These are phyloP conservation scores for Leptinotarsa haldemani DNA, from an alignment of 2,888 invertebrate genomes.

Conservation along the genomic window DNA sequence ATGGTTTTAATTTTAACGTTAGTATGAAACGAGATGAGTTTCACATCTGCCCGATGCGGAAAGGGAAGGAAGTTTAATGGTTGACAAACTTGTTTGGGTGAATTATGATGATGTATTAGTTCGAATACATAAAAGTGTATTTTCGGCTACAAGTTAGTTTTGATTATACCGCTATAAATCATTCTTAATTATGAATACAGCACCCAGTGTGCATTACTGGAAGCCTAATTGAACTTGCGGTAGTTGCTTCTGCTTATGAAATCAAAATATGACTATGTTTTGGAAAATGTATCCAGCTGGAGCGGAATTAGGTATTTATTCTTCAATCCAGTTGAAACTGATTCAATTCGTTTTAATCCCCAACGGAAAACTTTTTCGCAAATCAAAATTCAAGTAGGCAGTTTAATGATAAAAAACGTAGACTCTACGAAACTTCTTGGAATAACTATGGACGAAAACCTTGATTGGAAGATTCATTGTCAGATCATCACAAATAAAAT, in stretches of 20 bases:
- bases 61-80: slow-evolving; percentile 54
- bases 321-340: too few relatives aligned
- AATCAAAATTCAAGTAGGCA: too few relatives aligned
- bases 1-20: slow-evolving; percentile 66
- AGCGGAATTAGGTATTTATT: too few relatives aligned
- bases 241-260: slow-evolving; percentile 20
- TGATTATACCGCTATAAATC: slow-evolving; percentile 57
- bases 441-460: too few relatives aligned
- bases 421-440: too few relatives aligned
- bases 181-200: slow-evolving; percentile 48
- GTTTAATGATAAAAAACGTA: too few relatives aligned
- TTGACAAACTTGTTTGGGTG: slow-evolving; percentile 54
- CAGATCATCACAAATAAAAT: too few relatives aligned
- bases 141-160: slow-evolving; percentile 54
- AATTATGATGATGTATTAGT: slow-evolving; percentile 59
- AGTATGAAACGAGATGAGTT: slow-evolving; percentile 51
- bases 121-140: slow-evolving; percentile 56
- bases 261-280: background rate
- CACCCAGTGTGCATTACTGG: slow-evolving; percentile 34
- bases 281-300: too few relatives aligned
- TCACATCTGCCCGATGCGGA: slow-evolving; percentile 55
- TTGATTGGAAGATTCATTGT: too few relatives aligned
- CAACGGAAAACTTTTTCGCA: too few relatives aligned
- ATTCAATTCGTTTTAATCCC: too few relatives aligned
- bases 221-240: slow-evolving; percentile 39